A percentile compares a stretch with the other conserved stretches of the same genome.
Conservation (phyloP, 1,140 invertebrate genomes). For the Drosophila ogumai region DNA sequence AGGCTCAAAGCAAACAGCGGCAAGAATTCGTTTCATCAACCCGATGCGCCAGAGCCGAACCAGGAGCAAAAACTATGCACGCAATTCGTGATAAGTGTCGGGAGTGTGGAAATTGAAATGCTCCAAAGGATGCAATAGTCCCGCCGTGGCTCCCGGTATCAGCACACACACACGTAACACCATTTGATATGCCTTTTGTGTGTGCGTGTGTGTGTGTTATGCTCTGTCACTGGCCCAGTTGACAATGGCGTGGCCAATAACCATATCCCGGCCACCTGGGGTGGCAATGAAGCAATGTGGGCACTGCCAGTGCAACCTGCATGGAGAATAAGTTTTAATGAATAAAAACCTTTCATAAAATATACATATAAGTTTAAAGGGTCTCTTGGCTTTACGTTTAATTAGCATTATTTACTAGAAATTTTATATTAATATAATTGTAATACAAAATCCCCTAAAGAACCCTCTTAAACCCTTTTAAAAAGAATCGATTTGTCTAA, state of each 20-base stretch:
- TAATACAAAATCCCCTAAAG: not conserved
- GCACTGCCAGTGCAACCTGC: not conserved
- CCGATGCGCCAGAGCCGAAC: slow-evolving; percentile 34
- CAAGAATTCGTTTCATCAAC: slow-evolving; percentile 62
- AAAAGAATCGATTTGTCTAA: not conserved
- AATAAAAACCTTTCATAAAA: not conserved
- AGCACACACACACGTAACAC: slow-evolving; percentile 10
- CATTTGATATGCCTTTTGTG: slow-evolving; percentile 59
- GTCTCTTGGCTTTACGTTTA: not conserved
- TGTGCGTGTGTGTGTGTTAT: not conserved
- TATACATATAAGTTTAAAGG: not conserved
- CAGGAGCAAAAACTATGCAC: slow-evolving; percentile 41
- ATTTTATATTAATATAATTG: no score
- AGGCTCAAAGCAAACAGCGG: slow-evolving; percentile 66
- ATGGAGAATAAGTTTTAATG: not conserved
- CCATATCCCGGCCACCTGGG: slow-evolving; percentile 21
- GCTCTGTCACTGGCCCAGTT: slow-evolving; percentile 60
- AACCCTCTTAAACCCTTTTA: not conserved
- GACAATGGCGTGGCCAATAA: slow-evolving; percentile 41
- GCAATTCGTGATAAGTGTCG: slow-evolving; percentile 57
- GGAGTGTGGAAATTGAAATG: slow-evolving; percentile 68
- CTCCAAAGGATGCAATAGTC: slow-evolving; percentile 67
- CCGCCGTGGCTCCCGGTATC: not conserved
- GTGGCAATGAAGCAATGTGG: slow-evolving; percentile 13
- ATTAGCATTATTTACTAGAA: not conserved